These are phyloP conservation scores for Drosophila falleni DNA, from an alignment of 2,888 invertebrate species.

Conservation along the genomic window DNA sequence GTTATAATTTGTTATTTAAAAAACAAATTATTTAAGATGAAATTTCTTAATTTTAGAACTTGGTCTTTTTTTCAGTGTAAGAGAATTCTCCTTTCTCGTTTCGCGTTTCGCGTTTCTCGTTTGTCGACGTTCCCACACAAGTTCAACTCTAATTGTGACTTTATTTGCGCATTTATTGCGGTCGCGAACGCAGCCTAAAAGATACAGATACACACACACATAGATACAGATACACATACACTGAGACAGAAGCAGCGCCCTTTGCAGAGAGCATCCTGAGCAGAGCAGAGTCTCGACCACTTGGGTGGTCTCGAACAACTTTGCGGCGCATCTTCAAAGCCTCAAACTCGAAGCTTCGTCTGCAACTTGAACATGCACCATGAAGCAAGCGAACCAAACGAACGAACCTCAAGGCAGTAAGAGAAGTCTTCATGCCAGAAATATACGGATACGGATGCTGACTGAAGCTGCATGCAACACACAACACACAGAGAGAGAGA, in stretches of 20 bases:
- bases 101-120: conserved; percentile 40
- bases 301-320: conserved; percentile 84
- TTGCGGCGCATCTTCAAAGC: conserved; percentile 84
- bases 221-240: neutral
- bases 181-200: conserved; percentile 40
- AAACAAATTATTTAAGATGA: too few species aligned
- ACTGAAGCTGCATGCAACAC: conserved; percentile 48
- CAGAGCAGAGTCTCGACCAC: conserved; percentile 76
- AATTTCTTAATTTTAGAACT: too few species aligned
- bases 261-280: conserved; percentile 52
- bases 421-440: too few species aligned
- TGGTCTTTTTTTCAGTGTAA: too few species aligned
- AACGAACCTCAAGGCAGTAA: conserved; percentile 49
- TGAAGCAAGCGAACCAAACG: conserved; percentile 52
- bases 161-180: conserved; percentile 83
- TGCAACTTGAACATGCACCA: conserved; percentile 82
- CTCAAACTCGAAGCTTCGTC: conserved; percentile 50
- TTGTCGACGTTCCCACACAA: conserved; percentile 71
- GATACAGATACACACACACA: conserved; percentile 38
- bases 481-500: conserved; percentile 14
- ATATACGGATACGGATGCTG: conserved; percentile 12
- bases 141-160: conserved; percentile 83
- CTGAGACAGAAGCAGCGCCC: conserved; percentile 51
- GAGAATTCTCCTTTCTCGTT: conserved; percentile 34
- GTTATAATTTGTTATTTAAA: too few species aligned